Conservation (phyloP, 2,797 vertebrate species). For the Adrianichthys oophorus region DNA sequence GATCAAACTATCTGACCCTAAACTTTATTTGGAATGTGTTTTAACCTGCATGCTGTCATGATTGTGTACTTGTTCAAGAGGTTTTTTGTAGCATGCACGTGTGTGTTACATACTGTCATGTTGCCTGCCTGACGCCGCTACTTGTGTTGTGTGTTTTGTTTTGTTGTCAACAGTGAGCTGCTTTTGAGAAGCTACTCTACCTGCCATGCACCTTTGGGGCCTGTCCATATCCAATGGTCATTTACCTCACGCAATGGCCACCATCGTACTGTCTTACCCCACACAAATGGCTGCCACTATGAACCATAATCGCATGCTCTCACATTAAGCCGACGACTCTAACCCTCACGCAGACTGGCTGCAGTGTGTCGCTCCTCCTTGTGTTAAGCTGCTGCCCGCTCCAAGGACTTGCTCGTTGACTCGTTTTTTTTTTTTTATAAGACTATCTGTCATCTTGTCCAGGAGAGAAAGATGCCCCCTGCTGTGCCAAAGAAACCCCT, state of each 20-base stretch:
- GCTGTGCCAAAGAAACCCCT: constrained; percentile 97
- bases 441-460: constrained; percentile 83
- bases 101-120: constrained; percentile 41
- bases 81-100: constrained; percentile 46
- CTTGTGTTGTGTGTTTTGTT: constrained; percentile 67
- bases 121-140: constrained; percentile 64
- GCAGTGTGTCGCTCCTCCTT: constrained; percentile 33
- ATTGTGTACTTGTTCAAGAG: constrained; percentile 16
- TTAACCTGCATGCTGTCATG: constrained; percentile 53
- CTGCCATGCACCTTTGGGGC: constrained; percentile 73
- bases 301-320: constrained; percentile 71
- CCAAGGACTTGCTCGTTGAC: constrained; percentile 17
- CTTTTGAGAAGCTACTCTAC: constrained; percentile 71
- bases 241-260: constrained; percentile 63
- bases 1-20: neutral
- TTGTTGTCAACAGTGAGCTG: constrained; percentile 78
- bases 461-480: constrained; percentile 97
- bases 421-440: constrained; percentile 43
- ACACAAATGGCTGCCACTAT: constrained; percentile 61
- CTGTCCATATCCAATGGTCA: constrained; percentile 59
- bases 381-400: constrained; percentile 47
- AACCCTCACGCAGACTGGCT: constrained; percentile 44
- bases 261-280: constrained; percentile 55
- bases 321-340: constrained; percentile 31
- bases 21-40: constrained; percentile 42